Evolutionary conservation across 2,888 invertebrate species (phyloP), one percentile per base, ranked within the genome.

Genomic region (Ectemnius cavifrons): DNA sequence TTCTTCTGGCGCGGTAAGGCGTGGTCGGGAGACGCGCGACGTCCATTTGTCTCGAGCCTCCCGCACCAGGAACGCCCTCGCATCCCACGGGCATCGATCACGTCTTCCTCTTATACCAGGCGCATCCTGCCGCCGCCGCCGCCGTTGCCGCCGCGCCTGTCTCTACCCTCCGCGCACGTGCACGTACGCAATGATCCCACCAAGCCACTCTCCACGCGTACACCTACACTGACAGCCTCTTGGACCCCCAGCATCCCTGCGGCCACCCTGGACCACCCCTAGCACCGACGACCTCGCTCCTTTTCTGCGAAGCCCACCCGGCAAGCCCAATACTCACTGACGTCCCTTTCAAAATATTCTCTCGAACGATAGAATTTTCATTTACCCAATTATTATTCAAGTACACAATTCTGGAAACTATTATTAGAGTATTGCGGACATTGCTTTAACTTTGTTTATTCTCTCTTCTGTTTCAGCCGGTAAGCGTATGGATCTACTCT

Each of bases 31-130:
- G 90, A 90, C 91, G 91, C 91, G 91, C 91, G 91, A 91, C 91
- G 91, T 91, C 91, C 91, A 91, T 91, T 91, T 91, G 91, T 91
- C 91, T 91, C 90, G 90, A 83, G 88, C 90, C 90, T 90, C 91
- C 90, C 90, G 91, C 91, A 89, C 90, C 90, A 91, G 90, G 84
- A 90, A 91, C 91, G 91, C 91, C 91, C 89, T 86, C 88, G 89
- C 90, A 89, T 90, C 91, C 91, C 90, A 89, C 89, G 87, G 88
- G 90, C 91, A 91, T 91, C 91, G 90, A 91, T 91, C 91, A 91
- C 90, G 88, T 88, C 90, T 89, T 89, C 87, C 88, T 89, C 85
- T 89, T 85, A 37, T 37, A 84, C 82, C 78, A 76, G 79, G 72
- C 83, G 79, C 81, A 80, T 83, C 83, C 72, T 77, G 73, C 84